A percentile compares a stretch with the other conserved stretches of the same genome.
phyloP scores from a whole-genome alignment of 1,140 invertebrate genomes.

The Cydia amplana region DNA sequence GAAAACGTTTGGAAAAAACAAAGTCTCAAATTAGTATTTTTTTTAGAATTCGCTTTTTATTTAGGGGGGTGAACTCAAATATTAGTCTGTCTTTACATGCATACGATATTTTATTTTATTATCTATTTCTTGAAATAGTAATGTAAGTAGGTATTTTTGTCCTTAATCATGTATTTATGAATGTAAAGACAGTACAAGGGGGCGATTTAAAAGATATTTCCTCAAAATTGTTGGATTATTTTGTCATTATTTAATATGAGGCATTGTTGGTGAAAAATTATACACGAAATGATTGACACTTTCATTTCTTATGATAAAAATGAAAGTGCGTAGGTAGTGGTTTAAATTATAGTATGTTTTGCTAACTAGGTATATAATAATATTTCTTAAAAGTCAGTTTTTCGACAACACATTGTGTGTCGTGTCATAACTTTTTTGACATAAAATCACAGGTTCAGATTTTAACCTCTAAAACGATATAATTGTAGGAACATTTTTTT shows the following conservation, averaged over 20 bases:
- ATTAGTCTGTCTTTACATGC: background rate
- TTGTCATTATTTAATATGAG: background rate
- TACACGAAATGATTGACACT: background rate
- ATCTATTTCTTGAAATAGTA: background rate
- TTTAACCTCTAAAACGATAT: too few species aligned
- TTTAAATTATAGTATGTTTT: background rate
- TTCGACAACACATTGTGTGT: too few species aligned
- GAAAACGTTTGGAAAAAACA: slow-evolving; percentile 69
- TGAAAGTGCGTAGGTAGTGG: background rate
- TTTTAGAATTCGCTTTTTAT: slow-evolving; percentile 29
- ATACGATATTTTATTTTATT: slow-evolving; percentile 34
- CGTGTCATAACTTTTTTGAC: too few species aligned
- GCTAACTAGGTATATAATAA: too few species aligned
- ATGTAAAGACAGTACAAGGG: slow-evolving; percentile 14
- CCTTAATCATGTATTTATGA: background rate
- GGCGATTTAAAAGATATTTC: slow-evolving; percentile 15
- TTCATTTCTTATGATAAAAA: background rate
- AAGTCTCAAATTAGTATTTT: slow-evolving; percentile 59
- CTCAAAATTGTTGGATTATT: slow-evolving; percentile 10
- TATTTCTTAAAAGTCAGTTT: too few species aligned
- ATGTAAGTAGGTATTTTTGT: background rate
- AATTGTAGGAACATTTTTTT: too few species aligned
- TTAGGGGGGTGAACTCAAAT: slow-evolving; percentile 24
- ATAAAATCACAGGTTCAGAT: too few species aligned
- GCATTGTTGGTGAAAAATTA: slow-evolving; percentile 3